Conservation (phyloP, 2,797 vertebrate genomes). For the Aphelocoma californica region DNA sequence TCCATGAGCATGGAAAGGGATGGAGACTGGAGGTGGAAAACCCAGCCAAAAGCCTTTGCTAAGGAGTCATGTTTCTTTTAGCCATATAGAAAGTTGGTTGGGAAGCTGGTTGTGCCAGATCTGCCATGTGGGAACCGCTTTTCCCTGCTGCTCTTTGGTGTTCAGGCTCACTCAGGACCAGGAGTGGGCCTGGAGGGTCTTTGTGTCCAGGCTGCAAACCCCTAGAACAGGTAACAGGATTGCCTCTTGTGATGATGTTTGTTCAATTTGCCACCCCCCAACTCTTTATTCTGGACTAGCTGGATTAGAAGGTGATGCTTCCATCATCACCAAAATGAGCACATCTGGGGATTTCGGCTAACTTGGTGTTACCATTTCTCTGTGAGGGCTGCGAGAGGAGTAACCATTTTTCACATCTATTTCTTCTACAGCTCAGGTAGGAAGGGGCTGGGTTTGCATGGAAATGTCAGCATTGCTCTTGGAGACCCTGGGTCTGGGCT, state of each 20-base stretch:
- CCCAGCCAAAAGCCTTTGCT: not conserved
- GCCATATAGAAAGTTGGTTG: not conserved
- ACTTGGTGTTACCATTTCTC: not conserved
- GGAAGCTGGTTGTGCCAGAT: not conserved
- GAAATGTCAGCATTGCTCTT: fast-evolving
- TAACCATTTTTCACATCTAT: not conserved
- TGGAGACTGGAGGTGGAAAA: not conserved
- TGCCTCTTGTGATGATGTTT: not conserved
- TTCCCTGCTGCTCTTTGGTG: not conserved
- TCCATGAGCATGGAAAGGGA: fast-evolving
- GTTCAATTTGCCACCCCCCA: fast-evolving
- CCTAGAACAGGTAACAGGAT: not conserved
- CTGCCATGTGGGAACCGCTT: not conserved
- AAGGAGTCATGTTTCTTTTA: not conserved
- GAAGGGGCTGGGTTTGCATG: not conserved
- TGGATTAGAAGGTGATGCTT: not conserved
- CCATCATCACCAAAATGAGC: not conserved
- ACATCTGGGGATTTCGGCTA: not conserved
- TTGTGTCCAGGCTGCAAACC: not conserved
- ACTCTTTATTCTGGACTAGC: not conserved
- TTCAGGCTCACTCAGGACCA: not conserved
- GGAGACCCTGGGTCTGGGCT: not conserved
- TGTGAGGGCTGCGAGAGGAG: not conserved
- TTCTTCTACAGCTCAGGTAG: not conserved
- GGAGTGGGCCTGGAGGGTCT: not conserved